Evolutionary conservation across 2,113 vertebrate species (phyloP).

Genomic region (Hirundichthys speculiger): DNA sequence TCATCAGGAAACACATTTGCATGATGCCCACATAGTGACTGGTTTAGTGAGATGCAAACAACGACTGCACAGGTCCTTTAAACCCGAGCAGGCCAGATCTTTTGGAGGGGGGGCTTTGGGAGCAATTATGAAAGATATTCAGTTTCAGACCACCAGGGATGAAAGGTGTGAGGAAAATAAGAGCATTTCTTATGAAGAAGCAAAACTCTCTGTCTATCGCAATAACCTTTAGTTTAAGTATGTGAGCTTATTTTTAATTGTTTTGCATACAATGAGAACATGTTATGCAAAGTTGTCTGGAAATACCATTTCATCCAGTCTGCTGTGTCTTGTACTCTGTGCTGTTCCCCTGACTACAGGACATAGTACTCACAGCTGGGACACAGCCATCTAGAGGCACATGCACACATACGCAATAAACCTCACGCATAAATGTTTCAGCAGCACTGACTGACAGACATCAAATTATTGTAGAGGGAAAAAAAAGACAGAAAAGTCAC

Average conservation of each 20-base stretch:
- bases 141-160: too few species aligned
- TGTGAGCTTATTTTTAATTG: background rate
- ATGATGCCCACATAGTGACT: too few species aligned
- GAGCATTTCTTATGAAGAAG: too few species aligned
- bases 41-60: too few species aligned
- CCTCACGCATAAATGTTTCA: background rate
- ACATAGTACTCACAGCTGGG: slow-evolving; percentile 32
- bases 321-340: background rate
- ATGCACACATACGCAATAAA: background rate
- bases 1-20: too few species aligned
- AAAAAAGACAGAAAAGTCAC: slow-evolving; percentile 52
- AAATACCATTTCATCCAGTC: background rate
- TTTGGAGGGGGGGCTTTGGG: too few species aligned
- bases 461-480: slow-evolving; percentile 35
- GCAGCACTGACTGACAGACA: slow-evolving; percentile 43
- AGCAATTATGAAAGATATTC: too few species aligned
- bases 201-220: background rate
- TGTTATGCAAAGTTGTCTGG: slow-evolving; percentile 8
- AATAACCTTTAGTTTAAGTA: background rate
- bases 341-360: slow-evolving; percentile 4
- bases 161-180: too few species aligned
- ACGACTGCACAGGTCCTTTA: too few species aligned
- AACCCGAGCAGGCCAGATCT: too few species aligned
- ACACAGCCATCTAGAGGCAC: slow-evolving; percentile 13
- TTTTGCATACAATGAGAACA: background rate